Evolutionary conservation across 2,888 invertebrate species (phyloP).

Genomic region (Macropis europaea): DNA sequence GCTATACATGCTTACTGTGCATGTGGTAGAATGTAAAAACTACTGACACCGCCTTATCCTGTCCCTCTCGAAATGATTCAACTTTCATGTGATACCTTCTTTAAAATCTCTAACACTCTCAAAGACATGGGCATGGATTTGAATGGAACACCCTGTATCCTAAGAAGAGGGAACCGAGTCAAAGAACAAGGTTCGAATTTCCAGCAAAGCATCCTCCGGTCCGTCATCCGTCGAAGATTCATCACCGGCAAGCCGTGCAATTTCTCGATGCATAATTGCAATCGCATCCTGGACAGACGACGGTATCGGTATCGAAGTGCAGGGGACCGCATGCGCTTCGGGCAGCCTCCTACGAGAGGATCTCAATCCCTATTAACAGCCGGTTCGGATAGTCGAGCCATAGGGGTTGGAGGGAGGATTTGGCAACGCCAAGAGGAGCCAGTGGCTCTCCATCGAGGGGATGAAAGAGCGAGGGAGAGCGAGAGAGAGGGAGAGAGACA

Average conservation of each 20-base stretch:
- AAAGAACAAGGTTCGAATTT: not conserved
- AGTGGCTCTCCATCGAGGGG: conserved; percentile 9
- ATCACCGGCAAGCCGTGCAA: conserved; percentile 28
- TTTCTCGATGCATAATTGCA: conserved; percentile 55
- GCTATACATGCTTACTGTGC: no score
- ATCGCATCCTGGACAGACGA: conserved; percentile 36
- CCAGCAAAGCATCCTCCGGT: not conserved
- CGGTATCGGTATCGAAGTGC: conserved; percentile 44
- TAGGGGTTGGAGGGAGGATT: conserved; percentile 47
- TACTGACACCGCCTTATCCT: no score
- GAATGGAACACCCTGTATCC: no score
- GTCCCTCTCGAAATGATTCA: no score
- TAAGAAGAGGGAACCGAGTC: no score
- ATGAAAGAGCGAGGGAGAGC: not conserved
- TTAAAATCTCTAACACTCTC: no score
- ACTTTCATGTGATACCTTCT: no score
- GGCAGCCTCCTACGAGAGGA: conserved; percentile 39
- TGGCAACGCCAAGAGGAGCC: conserved; percentile 47
- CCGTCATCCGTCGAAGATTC: conserved; percentile 27
- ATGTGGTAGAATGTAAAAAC: no score
- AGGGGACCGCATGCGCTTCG: conserved; percentile 40
- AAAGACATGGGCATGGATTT: no score
- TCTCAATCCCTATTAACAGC: conserved; percentile 62
- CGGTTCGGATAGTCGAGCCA: conserved; percentile 47
- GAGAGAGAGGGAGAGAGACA: conserved; percentile 15